phyloP scores from a whole-genome alignment of 2,888 invertebrate genomes.

The Galeruca laticollis region DNA sequence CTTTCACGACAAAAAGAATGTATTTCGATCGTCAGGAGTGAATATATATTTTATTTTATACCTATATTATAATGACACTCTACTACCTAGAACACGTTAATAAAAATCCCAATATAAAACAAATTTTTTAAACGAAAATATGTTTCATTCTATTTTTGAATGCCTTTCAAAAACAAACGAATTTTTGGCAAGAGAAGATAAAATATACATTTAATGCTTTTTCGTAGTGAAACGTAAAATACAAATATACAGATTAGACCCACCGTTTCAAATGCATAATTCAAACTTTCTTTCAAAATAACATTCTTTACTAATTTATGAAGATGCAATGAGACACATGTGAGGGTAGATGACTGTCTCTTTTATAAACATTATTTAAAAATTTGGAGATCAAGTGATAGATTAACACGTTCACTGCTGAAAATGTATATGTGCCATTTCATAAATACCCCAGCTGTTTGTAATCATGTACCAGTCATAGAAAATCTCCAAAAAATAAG shows the following conservation, averaged over 20 bases:
- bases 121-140: slow-evolving; percentile 27
- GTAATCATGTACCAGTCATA: too few relatives aligned
- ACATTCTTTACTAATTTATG: not conserved
- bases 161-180: slow-evolving; percentile 31
- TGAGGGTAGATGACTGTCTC: too few relatives aligned
- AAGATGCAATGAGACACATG: too few relatives aligned
- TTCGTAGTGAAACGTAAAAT: slow-evolving; percentile 12
- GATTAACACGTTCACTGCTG: too few relatives aligned
- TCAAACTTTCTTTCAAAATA: not conserved
- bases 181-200: slow-evolving; percentile 27
- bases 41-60: not conserved
- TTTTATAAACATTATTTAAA: too few relatives aligned
- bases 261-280: not conserved
- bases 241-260: not conserved
- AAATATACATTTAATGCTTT: slow-evolving; percentile 14
- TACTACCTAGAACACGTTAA: not conserved
- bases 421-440: too few relatives aligned
- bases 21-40: not conserved
- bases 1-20: too few relatives aligned
- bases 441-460: too few relatives aligned
- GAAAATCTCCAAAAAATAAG: too few relatives aligned
- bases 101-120: slow-evolving; percentile 25
- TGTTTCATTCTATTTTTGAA: slow-evolving; percentile 38
- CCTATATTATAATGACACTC: not conserved
- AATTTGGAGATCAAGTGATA: too few relatives aligned